Conservation (phyloP, 2,888 invertebrate genomes). For the Apotomis betuletana region DNA sequence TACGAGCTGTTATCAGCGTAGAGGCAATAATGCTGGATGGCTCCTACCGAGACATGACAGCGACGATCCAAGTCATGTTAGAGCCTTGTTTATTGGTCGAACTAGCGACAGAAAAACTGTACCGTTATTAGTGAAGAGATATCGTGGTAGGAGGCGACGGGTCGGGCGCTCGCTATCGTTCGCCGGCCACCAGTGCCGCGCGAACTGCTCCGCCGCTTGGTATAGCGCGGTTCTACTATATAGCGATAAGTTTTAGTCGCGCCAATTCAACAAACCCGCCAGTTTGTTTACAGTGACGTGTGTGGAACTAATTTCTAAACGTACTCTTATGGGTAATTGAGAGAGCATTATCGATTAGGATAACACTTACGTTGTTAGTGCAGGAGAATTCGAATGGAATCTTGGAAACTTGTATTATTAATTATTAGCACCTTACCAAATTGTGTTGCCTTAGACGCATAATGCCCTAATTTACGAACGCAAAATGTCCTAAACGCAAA, state of each 20-base stretch:
- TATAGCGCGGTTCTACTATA: conserved; percentile 61
- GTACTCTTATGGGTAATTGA: conserved; percentile 51
- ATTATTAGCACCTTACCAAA: conserved; percentile 55
- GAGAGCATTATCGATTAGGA: conserved; percentile 61
- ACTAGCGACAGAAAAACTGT: conserved; percentile 50
- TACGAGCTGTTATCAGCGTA: conserved; percentile 68
- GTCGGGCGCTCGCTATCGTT: conserved; percentile 79
- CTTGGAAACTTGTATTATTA: conserved; percentile 54
- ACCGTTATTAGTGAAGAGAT: conserved; percentile 53
- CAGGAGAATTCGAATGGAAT: conserved; percentile 36
- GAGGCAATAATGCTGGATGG: conserved; percentile 56
- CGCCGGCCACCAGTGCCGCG: conserved; percentile 78
- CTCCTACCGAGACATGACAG: conserved; percentile 54
- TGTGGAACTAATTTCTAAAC: conserved; percentile 66
- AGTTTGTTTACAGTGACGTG: conserved; percentile 75
- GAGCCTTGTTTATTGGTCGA: conserved; percentile 44
- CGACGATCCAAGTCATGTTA: conserved; percentile 41
- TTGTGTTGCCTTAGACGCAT: no score
- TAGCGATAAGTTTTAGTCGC: conserved; percentile 53
- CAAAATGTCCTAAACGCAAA: no score
- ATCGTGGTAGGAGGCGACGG: conserved; percentile 72
- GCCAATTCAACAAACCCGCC: conserved; percentile 66
- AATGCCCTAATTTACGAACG: no score
- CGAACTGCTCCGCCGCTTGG: conserved; percentile 74
- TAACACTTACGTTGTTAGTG: conserved; percentile 20